Evolutionary conservation across 2,888 invertebrate species (phyloP).

Genomic region (Atethmia centrago): DNA sequence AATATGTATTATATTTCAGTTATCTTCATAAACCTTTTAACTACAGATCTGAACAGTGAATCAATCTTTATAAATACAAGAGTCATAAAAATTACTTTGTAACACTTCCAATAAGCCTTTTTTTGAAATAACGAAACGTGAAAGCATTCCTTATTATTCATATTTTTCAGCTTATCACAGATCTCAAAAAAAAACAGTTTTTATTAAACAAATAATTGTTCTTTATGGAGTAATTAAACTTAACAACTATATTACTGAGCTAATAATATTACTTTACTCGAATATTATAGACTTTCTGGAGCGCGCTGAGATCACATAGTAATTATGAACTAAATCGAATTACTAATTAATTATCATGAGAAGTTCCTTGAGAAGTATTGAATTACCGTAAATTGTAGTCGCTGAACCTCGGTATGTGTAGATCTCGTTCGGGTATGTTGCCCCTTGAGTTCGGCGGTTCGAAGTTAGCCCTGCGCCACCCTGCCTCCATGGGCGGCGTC

Average conservation of each 20-base stretch:
- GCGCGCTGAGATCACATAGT: conserved; percentile 8
- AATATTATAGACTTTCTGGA: not conserved
- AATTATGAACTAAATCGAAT: conserved; percentile 20
- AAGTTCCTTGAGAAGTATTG: conserved; percentile 14
- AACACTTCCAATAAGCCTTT: not conserved
- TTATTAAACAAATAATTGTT: not conserved
- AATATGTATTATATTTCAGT: conserved; percentile 13
- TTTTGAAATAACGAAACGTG: not conserved
- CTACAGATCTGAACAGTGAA: not conserved
- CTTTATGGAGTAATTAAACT: not conserved
- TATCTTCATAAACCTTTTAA: conserved; percentile 5
- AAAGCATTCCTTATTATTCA: not conserved
- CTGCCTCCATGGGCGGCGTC: conserved; percentile 78
- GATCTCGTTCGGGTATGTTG: conserved; percentile 87
- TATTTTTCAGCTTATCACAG: not conserved
- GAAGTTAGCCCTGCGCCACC: conserved; percentile 80
- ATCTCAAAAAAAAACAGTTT: not conserved
- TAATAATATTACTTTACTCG: not conserved
- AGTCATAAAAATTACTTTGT: conserved; percentile 11
- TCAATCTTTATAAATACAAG: conserved; percentile 1
- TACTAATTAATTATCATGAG: conserved; percentile 19
- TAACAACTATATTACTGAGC: not conserved
- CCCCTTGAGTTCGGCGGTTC: conserved; percentile 74
- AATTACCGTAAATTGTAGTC: conserved; percentile 91
- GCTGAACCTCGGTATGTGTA: conserved; percentile 92